phyloP scores from a whole-genome alignment of 2,888 invertebrate species.

The Melikaiella ostensackeni region DNA sequence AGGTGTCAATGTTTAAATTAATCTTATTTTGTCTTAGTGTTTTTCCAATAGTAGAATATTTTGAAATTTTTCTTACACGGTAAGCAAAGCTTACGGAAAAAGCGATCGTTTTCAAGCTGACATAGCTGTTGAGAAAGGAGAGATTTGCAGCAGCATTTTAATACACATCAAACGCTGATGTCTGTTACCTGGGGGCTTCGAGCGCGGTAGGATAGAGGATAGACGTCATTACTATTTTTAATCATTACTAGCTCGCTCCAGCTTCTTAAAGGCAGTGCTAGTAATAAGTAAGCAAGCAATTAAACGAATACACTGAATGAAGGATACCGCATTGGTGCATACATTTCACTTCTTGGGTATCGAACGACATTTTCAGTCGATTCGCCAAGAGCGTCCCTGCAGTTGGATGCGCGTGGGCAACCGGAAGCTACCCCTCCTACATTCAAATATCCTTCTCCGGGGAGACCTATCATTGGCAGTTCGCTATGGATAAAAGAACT shows the following conservation, averaged over 20 bases:
- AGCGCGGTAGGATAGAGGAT: constrained; percentile 20
- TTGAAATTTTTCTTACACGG: too few relatives aligned
- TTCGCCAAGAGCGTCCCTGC: constrained; percentile 59
- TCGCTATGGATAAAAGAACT: constrained; percentile 45
- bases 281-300: constrained; percentile 43
- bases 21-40: too few relatives aligned
- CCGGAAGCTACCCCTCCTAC: constrained; percentile 81
- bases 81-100: not conserved
- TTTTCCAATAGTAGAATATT: not conserved
- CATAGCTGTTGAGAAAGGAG: constrained; percentile 2
- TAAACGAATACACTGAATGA: constrained; percentile 28
- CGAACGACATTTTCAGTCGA: constrained; percentile 51
- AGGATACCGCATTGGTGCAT: constrained; percentile 41
- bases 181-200: constrained; percentile 18
- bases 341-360: constrained; percentile 41
- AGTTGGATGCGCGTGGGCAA: constrained; percentile 69
- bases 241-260: constrained; percentile 44
- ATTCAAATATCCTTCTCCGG: constrained; percentile 66
- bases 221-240: constrained; percentile 49
- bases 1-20: too few relatives aligned
- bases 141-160: constrained; percentile 25
- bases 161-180: constrained; percentile 15
- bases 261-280: constrained; percentile 50
- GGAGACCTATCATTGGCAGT: constrained; percentile 40
- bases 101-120: constrained; percentile 19